These are phyloP conservation scores for Erebia aethiops DNA, from an alignment of 2,888 invertebrate genomes.

Conservation along the genomic window DNA sequence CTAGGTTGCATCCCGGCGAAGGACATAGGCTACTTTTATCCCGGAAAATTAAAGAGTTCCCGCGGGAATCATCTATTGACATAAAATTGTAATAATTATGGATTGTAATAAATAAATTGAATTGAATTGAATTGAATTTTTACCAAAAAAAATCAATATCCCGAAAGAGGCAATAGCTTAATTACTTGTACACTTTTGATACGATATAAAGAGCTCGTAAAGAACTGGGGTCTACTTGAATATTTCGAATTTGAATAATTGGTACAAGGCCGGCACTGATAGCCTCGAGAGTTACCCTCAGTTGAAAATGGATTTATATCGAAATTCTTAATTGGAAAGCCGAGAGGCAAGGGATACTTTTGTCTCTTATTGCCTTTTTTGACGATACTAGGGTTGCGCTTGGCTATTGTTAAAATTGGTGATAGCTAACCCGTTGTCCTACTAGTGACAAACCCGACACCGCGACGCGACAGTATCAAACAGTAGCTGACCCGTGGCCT, in stretches of 20 bases:
- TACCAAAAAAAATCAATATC: not conserved
- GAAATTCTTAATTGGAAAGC: conserved; percentile 8
- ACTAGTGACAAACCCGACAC: too few species aligned
- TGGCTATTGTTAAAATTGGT: too few species aligned
- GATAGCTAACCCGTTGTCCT: too few species aligned
- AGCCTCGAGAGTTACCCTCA: not conserved
- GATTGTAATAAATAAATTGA: too few species aligned
- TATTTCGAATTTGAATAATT: conserved; percentile 10
- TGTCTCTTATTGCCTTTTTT: not conserved
- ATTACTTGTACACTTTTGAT: not conserved
- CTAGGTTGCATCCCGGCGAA: too few species aligned
- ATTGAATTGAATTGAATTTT: not conserved
- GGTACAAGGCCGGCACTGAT: not conserved
- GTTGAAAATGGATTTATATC: not conserved
- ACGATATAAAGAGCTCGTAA: not conserved
- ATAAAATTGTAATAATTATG: too few species aligned
- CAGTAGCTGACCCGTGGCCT: too few species aligned
- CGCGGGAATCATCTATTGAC: too few species aligned
- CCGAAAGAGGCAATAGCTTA: not conserved
- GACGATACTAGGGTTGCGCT: too few species aligned
- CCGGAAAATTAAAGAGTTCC: too few species aligned
- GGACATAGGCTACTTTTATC: too few species aligned
- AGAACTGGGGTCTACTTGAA: not conserved
- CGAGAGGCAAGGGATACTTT: not conserved
- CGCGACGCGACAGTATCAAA: too few species aligned